Conservation (phyloP, 2,797 vertebrate species). For the Dallia pectoralis region DNA sequence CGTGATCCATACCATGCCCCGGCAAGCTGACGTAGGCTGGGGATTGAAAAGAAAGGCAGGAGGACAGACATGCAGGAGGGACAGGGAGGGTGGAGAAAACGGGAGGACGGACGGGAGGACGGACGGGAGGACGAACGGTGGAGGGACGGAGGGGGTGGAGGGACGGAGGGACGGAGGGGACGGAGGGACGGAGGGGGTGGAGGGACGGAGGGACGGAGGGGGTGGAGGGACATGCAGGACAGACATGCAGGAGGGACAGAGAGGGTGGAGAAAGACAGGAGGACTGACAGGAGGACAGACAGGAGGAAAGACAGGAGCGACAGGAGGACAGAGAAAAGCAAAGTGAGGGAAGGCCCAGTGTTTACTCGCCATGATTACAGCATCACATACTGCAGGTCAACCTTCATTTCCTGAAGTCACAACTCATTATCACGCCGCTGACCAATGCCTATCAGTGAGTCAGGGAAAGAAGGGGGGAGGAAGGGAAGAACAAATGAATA, state of each 20-base stretch:
- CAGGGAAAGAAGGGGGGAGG: background rate
- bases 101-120: background rate
- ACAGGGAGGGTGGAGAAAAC: background rate
- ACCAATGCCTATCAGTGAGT: constrained; percentile 1
- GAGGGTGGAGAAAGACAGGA: background rate
- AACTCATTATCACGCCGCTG: constrained; percentile 13
- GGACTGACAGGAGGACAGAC: background rate
- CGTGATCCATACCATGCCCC: background rate
- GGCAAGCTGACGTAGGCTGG: background rate
- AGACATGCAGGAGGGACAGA: too few relatives aligned
- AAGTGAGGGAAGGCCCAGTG: constrained; percentile 13
- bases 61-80: too few relatives aligned
- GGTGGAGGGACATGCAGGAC: background rate
- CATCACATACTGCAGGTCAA: constrained; percentile 30
- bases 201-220: too few relatives aligned
- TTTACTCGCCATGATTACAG: constrained; percentile 23
- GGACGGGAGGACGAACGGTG: background rate
- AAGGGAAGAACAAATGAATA: background rate
- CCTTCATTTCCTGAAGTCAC: constrained; percentile 46
- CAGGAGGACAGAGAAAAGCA: constrained; percentile 17
- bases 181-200: background rate
- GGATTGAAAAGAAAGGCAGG: background rate
- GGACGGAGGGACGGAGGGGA: background rate
- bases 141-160: background rate
- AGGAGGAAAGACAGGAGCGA: background rate